Evolutionary conservation across 1,140 invertebrate genomes (phyloP).

Genomic region (Ips nitidus): DNA sequence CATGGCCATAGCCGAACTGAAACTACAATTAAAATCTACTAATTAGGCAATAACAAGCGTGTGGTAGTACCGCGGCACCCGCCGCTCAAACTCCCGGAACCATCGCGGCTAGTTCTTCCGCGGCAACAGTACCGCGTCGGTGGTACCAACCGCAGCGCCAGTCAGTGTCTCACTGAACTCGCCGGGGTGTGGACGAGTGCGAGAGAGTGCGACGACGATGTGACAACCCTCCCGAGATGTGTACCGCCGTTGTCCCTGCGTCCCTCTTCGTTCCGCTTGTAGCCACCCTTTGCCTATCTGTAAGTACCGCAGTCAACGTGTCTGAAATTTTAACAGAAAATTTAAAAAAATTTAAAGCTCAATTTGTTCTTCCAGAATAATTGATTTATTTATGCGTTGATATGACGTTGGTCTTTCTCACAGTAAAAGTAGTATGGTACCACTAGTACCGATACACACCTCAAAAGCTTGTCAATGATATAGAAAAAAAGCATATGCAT

Average conservation of each 20-base stretch:
- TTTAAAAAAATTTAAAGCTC: background rate
- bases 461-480: constrained; percentile 9
- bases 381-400: background rate
- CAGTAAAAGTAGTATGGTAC: background rate
- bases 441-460: background rate
- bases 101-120: constrained; percentile 20
- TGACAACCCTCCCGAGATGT: constrained; percentile 32
- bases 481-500: background rate
- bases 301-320: constrained; percentile 2
- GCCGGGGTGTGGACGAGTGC: constrained; percentile 18
- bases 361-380: background rate
- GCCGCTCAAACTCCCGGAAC: constrained; percentile 22
- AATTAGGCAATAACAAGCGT: constrained; percentile 1
- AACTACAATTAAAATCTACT: background rate
- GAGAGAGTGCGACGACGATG: constrained; percentile 26
- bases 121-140: constrained; percentile 15
- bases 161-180: constrained; percentile 22
- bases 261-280: constrained; percentile 24
- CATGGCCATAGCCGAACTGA: background rate
- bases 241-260: constrained; percentile 18
- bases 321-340: background rate
- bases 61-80: background rate
- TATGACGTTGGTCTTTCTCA: background rate
- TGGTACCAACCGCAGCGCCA: constrained; percentile 1
- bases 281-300: constrained; percentile 26